Base-by-base conservation (phyloP, 2,888 invertebrate species). In the Acanthococcus lagerstroemiae region DNA sequence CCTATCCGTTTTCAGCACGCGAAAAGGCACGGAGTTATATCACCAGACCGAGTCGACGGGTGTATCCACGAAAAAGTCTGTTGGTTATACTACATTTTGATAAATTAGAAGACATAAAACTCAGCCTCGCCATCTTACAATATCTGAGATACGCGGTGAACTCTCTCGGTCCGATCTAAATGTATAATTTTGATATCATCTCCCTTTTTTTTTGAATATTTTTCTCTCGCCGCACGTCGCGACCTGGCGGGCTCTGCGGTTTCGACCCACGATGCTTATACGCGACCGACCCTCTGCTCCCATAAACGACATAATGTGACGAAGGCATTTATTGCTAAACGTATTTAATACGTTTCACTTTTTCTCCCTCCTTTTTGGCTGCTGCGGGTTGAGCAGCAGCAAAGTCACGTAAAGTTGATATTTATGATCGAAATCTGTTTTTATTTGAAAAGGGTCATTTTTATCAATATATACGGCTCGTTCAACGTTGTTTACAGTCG, bases 241-340 rank as follows among this genome's bases (percentile, higher is more conserved):
- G n/a, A n/a, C n/a, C n/a, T n/a, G n/a, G n/a, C n/a, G n/a, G n/a
- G n/a, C n/a, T n/a, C n/a, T n/a, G n/a, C n/a, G 45, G 44, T 21
- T 45, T 24, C 45, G 58, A 58, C 58, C 58, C 46, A 25, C 17
- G 26, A 58, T 46, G 45, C 48, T 60, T 60, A 48, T n/a, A n/a
- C n/a, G n/a, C n/a, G n/a, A n/a, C n/a, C n/a, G n/a, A n/a, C n/a
- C n/a, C n/a, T n/a, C n/a, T n/a, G n/a, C n/a, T n/a, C n/a, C n/a
- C n/a, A n/a, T n/a, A n/a, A n/a, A 30, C 12, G 21, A 56, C 60
- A 19, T 60, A 60, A 60, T 60, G 60, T 60, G 60, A 60, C 60
- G 60, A 60, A 60, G 60, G 60, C 60, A 60, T 60, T 60, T 60
- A 60, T 60, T 60, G 60, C 45, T 27, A 60, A 60, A 58, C 58